phyloP scores from a whole-genome alignment of 2,113 vertebrate species.

The Numida meleagris region DNA sequence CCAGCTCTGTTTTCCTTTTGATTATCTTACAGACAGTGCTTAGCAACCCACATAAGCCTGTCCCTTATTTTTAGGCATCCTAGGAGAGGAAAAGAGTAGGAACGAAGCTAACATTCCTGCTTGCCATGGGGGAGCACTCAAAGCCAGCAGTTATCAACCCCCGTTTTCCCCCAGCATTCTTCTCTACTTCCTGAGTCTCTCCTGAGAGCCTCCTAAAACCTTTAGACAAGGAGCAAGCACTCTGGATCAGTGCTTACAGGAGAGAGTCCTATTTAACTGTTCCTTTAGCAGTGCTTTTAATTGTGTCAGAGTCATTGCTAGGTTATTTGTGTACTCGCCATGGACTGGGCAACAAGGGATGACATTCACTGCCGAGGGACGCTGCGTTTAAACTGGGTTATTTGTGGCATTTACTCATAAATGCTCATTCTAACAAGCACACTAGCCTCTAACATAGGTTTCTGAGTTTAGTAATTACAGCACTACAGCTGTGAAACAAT shows the following conservation, averaged over 20 bases:
- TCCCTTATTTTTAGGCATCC: not conserved
- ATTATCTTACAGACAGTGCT: conserved; percentile 40
- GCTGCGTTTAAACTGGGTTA: not conserved
- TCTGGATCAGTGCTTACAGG: not conserved
- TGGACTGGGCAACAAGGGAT: not conserved
- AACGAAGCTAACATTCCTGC: not conserved
- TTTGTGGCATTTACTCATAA: not conserved
- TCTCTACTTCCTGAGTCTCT: not conserved
- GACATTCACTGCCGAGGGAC: not conserved
- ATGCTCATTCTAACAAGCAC: not conserved
- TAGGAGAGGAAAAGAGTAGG: not conserved
- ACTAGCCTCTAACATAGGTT: not conserved
- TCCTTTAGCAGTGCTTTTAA: not conserved
- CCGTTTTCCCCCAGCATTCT: not conserved
- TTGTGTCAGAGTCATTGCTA: not conserved
- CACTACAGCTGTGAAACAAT: not conserved
- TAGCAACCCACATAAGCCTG: conserved; percentile 33
- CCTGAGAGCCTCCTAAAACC: not conserved
- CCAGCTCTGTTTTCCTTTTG: conserved; percentile 50
- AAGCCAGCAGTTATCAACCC: not conserved
- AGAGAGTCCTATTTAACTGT: not conserved
- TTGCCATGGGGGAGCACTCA: not conserved
- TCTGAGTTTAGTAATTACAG: not conserved
- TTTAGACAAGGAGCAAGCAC: not conserved
- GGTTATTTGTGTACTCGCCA: not conserved